These are phyloP conservation scores for Acrobasis consociella DNA, from an alignment of 2,888 invertebrate species.

Conservation along the genomic window DNA sequence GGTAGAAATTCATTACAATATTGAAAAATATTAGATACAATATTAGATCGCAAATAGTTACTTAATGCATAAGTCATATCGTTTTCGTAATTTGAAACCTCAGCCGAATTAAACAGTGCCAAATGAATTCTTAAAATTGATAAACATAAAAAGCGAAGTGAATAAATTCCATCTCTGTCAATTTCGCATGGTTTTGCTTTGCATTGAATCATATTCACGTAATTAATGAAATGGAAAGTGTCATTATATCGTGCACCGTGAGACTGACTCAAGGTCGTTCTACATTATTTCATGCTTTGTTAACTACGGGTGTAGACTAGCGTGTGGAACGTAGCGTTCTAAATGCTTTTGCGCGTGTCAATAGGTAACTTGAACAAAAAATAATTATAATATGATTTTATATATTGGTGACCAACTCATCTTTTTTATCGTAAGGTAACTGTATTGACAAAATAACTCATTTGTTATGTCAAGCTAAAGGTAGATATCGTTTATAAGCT, in stretches of 20 bases:
- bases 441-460: too few relatives aligned
- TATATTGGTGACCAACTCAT: too few relatives aligned
- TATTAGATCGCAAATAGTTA: too few relatives aligned
- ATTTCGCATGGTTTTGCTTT: conserved; percentile 20
- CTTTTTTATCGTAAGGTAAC: too few relatives aligned
- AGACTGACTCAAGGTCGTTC: conserved; percentile 27
- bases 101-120: background rate
- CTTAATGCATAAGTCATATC: background rate
- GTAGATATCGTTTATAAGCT: too few relatives aligned
- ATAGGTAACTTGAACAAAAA: too few relatives aligned
- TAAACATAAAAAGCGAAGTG: background rate
- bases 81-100: background rate
- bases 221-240: conserved; percentile 35
- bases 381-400: background rate
- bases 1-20: too few relatives aligned
- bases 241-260: conserved; percentile 27
- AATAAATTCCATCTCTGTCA: conserved; percentile 7
- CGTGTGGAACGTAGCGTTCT: conserved; percentile 16
- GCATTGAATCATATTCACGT: conserved; percentile 26
- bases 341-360: background rate
- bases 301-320: conserved; percentile 21
- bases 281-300: conserved; percentile 28
- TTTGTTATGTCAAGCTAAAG: too few relatives aligned
- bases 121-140: background rate
- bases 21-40: too few relatives aligned